Conservation (phyloP, 2,797 vertebrate species). For the Buceros bicornis region DNA sequence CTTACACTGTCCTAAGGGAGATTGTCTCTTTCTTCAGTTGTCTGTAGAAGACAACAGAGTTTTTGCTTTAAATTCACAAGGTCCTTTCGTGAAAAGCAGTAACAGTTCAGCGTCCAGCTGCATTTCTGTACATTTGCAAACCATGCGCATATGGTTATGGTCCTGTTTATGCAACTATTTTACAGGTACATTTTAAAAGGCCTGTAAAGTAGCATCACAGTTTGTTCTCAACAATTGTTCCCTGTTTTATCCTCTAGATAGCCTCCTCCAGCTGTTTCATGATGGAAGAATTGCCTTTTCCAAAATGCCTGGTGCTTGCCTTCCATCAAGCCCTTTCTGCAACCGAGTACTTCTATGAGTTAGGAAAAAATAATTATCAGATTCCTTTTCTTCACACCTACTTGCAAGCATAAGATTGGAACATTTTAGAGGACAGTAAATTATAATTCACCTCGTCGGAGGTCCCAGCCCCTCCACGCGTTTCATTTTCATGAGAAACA, state of each 20-base stretch:
- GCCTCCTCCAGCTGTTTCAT: background rate
- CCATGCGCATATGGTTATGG: background rate
- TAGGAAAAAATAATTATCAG: background rate
- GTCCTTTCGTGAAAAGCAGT: background rate
- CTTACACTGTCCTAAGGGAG: background rate
- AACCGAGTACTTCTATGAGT: background rate
- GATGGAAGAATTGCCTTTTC: background rate
- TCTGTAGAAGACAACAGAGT: background rate
- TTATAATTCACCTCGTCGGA: background rate
- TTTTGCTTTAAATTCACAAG: background rate
- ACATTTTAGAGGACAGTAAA: background rate
- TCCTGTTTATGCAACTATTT: background rate
- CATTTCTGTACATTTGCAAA: background rate
- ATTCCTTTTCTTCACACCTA: background rate
- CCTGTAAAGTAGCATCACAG: background rate
- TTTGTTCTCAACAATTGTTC: background rate
- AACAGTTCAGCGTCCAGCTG: accelerated
- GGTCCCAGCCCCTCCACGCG: accelerated
- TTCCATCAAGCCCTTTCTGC: background rate
- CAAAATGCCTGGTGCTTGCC: background rate
- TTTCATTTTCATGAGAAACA: background rate
- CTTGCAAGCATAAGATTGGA: background rate
- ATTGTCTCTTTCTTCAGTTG: background rate
- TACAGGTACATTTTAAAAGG: background rate
- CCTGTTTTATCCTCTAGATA: background rate